Evolutionary conservation across 2,888 invertebrate genomes (phyloP), one percentile per base, ranked within the genome.

Genomic region (Coelopa pilipes): DNA sequence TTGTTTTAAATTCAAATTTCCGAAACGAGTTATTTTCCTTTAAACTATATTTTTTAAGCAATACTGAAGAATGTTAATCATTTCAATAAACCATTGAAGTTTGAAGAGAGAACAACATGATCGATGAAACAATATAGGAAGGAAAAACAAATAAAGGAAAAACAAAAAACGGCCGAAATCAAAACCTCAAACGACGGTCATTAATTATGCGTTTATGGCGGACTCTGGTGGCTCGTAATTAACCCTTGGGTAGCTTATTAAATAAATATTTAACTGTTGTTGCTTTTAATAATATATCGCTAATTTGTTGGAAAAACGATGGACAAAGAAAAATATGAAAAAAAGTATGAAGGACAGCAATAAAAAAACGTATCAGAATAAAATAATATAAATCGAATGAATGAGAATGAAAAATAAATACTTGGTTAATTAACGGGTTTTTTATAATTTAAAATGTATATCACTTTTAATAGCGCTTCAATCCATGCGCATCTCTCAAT

Each of bases 351-450:
- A 34, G 7, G 7, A 34, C 34, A 34, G 2, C 4, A 34, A 34
- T 34, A 34, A 34, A 34, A 34, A 34, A 34, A 34, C 34, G 7
- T 34, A 34, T 53, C 34, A 34, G n/a, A 63, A 72, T 57, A 55
- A 57, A 24, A 65, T 50, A 17, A 34, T 1, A 17, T n/a, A 55
- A 65, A 46, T 21, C 17, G 13, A 24, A 62, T 45, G n/a, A 45
- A n/a, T 53, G 70, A 66, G 34, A 67, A 73, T 75, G 72, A 76
- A 74, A 21, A 47, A 50, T 13, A 50, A 71, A 66, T 50, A 60
- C 10, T 50, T 66, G 47, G 47, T 13, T 21, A 66, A 66, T 66
- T 66, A 19, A 66, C 50, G 12, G 24, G 15, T 47, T 66, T 66
- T 66, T 63, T 45, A 19, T 66, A 19, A 49, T 19, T 5, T 12